Conservation (phyloP, 2,888 invertebrate genomes). For the Platycheirus rosarum region DNA sequence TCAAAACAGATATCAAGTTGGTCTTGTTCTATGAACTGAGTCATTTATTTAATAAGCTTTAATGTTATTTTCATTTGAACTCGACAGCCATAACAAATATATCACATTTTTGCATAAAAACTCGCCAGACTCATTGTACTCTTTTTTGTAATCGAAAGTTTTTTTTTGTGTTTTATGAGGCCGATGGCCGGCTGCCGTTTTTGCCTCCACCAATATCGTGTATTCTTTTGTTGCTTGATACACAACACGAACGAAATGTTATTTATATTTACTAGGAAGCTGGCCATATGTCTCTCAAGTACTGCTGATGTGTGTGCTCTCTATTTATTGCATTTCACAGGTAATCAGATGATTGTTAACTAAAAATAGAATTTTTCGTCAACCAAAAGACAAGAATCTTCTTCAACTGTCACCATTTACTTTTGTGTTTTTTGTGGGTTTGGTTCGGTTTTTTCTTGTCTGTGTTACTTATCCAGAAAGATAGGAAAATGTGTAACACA, state of each 20-base stretch:
- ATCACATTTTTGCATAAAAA: constrained; percentile 4
- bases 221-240: constrained; percentile 28
- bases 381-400: constrained; percentile 27
- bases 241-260: constrained; percentile 33
- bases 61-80: too few species aligned
- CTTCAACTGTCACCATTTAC: constrained; percentile 47
- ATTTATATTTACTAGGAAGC: constrained; percentile 63
- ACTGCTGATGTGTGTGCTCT: constrained; percentile 2
- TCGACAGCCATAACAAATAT: background rate
- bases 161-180: constrained; percentile 63
- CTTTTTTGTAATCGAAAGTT: constrained; percentile 52
- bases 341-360: constrained; percentile 62
- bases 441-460: background rate
- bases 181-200: constrained; percentile 54
- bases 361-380: constrained; percentile 67
- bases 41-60: too few species aligned
- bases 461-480: constrained; percentile 50
- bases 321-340: constrained; percentile 60
- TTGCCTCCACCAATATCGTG: constrained; percentile 39
- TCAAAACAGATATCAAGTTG: too few species aligned
- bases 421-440: constrained; percentile 24
- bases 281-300: constrained; percentile 8
- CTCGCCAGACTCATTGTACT: constrained; percentile 46
- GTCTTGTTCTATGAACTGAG: too few species aligned
- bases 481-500: constrained; percentile 32